Evolutionary conservation across 2,113 vertebrate species (phyloP), one percentile per base, ranked within the genome.

Genomic region (Chionodraco myersi): DNA sequence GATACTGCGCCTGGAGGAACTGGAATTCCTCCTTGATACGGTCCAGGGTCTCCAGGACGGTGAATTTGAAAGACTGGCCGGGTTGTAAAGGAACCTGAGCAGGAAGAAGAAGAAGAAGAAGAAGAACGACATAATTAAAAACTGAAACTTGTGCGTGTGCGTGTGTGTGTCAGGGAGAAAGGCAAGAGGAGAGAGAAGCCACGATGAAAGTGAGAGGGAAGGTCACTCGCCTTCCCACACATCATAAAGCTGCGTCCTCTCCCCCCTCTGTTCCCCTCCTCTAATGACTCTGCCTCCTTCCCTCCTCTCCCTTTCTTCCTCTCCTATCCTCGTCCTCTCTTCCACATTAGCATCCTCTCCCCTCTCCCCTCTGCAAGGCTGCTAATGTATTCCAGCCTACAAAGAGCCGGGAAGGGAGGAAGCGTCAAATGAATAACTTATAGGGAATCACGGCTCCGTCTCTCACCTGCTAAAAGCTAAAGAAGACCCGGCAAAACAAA

Each of bases 21-120:
- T 97, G 97, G 65, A 98, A 98, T 88, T 97, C 97, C 88, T 98
- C 97, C 81, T 97, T 97, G 87, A 97, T 97, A 21, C 96, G 95
- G 86, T 96, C 96, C 91, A 97, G 96, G 16, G 96, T 97, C 90
- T 97, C 97, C 95, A 96, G 82, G 74, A 97, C 94, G 4, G 96
- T 97, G 94, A 97, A 97, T 93, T 97, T 97, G 91, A 97, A 97
- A 80, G 97, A 96, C 92, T 97, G 97, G 83, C 97, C 96, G 6
- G 97, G 93, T 91, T 96, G 96, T 47, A 97, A 93, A 47, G 96
- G 94, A 86, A 95, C 92, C 96, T 96, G 89, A 51, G 21, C n/a
- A 2, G 62, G 44, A 41, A 65, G 56, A 18, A 52, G 12, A 21
- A 21, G n/a, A n/a, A n/a, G n/a, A n/a, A n/a, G 21, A 21, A 21